Percentiles rank a stretch among this genome's conserved stretches.
Evolutionary conservation across 2,797 vertebrate species (phyloP).

Genomic region (Pteropus rufus): DNA sequence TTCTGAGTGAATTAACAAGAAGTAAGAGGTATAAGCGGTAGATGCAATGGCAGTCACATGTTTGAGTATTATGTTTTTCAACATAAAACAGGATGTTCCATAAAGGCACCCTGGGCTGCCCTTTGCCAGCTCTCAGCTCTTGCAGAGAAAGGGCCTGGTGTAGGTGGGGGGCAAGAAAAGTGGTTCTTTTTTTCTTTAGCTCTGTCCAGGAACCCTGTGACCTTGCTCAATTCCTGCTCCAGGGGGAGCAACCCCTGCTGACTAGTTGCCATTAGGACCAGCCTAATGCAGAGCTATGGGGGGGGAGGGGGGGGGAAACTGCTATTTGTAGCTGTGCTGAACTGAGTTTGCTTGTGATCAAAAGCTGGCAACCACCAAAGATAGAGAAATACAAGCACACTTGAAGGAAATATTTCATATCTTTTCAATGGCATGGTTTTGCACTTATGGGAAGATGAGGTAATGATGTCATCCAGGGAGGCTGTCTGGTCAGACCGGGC

Average conservation of each 20-base stretch:
- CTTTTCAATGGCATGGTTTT: not conserved
- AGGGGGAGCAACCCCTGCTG: not conserved
- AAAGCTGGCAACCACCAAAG: not conserved
- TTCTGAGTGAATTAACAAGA: not conserved
- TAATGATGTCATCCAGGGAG: not conserved
- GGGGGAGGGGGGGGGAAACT: not conserved
- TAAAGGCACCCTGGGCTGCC: not conserved
- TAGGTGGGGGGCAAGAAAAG: slow-evolving; percentile 16
- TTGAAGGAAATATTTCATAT: not conserved
- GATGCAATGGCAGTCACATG: not conserved
- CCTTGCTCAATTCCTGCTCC: not conserved
- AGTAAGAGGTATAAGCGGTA: not conserved
- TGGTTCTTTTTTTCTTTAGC: not conserved
- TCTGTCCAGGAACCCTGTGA: not conserved
- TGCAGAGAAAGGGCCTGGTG: not conserved
- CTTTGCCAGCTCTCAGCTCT: not conserved
- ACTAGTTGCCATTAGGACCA: not conserved
- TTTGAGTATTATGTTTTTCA: not conserved
- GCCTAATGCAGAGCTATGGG: not conserved
- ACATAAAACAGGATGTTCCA: not conserved
- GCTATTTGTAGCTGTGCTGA: not conserved
- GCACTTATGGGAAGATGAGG: not conserved
- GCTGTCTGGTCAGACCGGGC: not conserved
- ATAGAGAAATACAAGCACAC: not conserved
- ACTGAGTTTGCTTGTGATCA: not conserved